These are phyloP conservation scores for Pherbina coryleti DNA, from an alignment of 2,888 invertebrate species.

Conservation along the genomic window DNA sequence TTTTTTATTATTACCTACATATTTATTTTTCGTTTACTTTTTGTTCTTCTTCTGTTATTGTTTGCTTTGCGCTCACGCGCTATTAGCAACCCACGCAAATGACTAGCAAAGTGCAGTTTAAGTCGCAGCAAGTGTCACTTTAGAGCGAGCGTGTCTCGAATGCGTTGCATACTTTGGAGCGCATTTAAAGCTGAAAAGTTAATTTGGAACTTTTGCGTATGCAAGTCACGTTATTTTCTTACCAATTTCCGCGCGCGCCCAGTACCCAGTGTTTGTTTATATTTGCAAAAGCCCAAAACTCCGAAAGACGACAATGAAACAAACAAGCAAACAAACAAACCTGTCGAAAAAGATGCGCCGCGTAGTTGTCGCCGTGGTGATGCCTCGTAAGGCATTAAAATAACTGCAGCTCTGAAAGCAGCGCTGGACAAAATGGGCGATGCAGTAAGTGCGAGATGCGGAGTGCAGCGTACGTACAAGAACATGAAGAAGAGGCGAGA, in stretches of 20 bases:
- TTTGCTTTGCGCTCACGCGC: background rate
- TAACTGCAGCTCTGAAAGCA: background rate
- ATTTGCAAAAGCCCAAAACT: background rate
- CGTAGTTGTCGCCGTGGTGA: background rate
- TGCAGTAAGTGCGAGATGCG: background rate
- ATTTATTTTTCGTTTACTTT: too few species aligned
- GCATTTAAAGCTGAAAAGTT: conserved; percentile 42
- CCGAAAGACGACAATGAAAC: background rate
- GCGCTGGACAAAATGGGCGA: too few species aligned
- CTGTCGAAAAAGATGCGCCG: background rate
- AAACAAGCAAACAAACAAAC: conserved; percentile 9
- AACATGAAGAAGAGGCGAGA: background rate
- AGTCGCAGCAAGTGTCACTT: conserved; percentile 50
- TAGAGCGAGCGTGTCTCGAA: conserved; percentile 44
- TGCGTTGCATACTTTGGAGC: conserved; percentile 38
- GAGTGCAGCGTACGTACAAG: background rate
- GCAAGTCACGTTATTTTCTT: conserved; percentile 50
- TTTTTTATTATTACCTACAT: too few species aligned
- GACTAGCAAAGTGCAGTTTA: conserved; percentile 49
- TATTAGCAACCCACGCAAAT: conserved; percentile 14
- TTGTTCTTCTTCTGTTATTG: background rate
- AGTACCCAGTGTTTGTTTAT: too few species aligned
- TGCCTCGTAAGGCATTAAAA: background rate
- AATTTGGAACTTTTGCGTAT: conserved; percentile 40
- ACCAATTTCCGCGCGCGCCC: conserved; percentile 1